Evolutionary conservation across 92 coral and sea anemone genomes (phyloP).

Genomic region (Zoanthus sansibaricus): DNA sequence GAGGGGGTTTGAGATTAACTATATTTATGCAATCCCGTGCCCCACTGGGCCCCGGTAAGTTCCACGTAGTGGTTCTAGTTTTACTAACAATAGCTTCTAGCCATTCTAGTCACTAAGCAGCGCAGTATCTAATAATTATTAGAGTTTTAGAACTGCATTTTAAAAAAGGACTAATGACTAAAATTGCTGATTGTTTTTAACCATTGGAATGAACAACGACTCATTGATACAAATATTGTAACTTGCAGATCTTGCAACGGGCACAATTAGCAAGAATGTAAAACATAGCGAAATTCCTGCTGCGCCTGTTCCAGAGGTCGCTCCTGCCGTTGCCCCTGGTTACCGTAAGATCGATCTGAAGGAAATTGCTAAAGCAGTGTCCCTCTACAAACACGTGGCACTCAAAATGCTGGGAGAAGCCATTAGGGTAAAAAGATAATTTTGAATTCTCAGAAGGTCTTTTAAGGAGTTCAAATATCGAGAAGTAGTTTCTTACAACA

Average conservation of each 20-base stretch:
- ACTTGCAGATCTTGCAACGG: constrained; percentile 88
- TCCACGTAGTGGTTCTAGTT: no score
- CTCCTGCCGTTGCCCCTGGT: constrained; percentile 62
- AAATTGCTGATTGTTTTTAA: background rate
- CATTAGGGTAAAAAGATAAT: constrained; percentile 60
- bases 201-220: background rate
- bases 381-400: constrained; percentile 82
- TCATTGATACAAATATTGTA: background rate
- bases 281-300: constrained; percentile 87
- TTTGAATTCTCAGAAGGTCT: no score
- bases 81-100: background rate
- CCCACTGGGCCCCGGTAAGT: no score
- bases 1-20: no score
- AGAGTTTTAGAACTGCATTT: no score
- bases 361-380: constrained; percentile 94
- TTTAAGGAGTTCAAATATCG: no score
- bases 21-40: no score
- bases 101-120: background rate
- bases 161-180: background rate
- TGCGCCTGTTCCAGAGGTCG: constrained; percentile 56
- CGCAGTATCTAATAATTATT: background rate
- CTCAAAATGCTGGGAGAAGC: constrained; percentile 96
- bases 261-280: constrained; percentile 85
- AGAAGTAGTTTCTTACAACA: no score
- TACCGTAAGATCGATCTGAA: constrained; percentile 96